Evolutionary conservation across 2,113 vertebrate species (phyloP), one percentile per base, ranked within the genome.

Genomic region (Cinclus cinclus): DNA sequence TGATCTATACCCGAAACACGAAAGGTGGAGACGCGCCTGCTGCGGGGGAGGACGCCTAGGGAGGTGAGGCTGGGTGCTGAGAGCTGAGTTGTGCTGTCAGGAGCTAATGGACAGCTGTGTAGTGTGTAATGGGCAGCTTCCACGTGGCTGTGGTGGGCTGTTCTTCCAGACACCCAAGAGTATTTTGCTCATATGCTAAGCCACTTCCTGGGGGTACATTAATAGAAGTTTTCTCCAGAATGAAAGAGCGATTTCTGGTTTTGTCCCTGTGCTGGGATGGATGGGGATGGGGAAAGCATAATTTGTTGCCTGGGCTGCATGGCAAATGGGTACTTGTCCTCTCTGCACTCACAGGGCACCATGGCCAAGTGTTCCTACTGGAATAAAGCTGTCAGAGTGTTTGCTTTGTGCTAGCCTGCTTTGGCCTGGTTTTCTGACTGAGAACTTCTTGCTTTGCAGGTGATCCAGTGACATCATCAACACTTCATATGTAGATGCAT

Each of bases 1-100:
- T 99, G 56, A 99, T 99, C 92, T 99, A 99, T 95, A 99, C 99
- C 22, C 98, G 99, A 41, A 99, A 99, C 98, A 99, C 99, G 8
- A 99, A 99, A 97, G 99, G 99, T 7, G 99, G 98, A 15, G 99
- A 99, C 25, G 98, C 98, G 0, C 98, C 97, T 7, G 98, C 97
- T 13, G 97, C 98, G 11, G 98, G 98, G 71, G 99, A 99, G 92
- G 98, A 99, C 1, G 98, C 98, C 0, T 99, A 95, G 98, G 67
- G 80, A 97, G 98, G 98, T 99, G 92, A 96, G 96, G 23, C 4
- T 0, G 1, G n/a, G 55, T 12, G 20, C 63, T 9, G 22, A 6
- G 42, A 31, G 49, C 13, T 3, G 39, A 44, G n/a, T 3, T 53
- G 13, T 4, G 18, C 46, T 68, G 13, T 3, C 30, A 11, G 69